Percentiles rank a stretch among this genome's conserved stretches.
phyloP scores from a whole-genome alignment of 2,797 vertebrate genomes.

The Crenuchus spilurus region DNA sequence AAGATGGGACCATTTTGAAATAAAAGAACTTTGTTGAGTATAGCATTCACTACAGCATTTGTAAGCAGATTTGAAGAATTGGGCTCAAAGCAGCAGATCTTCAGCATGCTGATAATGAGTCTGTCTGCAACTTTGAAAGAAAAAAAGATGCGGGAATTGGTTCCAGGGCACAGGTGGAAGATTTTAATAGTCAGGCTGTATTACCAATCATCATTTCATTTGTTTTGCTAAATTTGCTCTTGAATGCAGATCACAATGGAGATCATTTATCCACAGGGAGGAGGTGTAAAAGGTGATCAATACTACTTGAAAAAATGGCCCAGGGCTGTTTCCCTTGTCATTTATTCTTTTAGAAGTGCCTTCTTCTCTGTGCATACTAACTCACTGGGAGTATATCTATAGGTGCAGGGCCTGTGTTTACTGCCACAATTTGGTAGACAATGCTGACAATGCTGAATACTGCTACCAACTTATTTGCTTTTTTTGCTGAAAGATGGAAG shows the following conservation, averaged over 20 bases:
- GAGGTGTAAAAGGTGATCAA: neutral
- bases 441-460: neutral
- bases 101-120: neutral
- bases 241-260: neutral
- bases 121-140: neutral
- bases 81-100: neutral
- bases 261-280: neutral
- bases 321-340: neutral
- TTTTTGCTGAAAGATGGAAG: neutral
- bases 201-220: neutral
- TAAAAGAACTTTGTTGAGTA: neutral
- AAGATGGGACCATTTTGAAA: neutral
- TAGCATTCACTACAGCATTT: neutral
- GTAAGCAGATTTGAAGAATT: neutral
- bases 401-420: neutral
- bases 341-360: neutral
- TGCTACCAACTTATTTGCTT: neutral
- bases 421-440: neutral
- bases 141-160: neutral
- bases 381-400: neutral
- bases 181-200: neutral
- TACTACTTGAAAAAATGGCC: neutral
- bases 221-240: neutral
- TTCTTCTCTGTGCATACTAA: neutral
- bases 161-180: neutral